Evolutionary conservation across 2,888 invertebrate genomes (phyloP).

Genomic region (Lepidocyrtoides sp.): DNA sequence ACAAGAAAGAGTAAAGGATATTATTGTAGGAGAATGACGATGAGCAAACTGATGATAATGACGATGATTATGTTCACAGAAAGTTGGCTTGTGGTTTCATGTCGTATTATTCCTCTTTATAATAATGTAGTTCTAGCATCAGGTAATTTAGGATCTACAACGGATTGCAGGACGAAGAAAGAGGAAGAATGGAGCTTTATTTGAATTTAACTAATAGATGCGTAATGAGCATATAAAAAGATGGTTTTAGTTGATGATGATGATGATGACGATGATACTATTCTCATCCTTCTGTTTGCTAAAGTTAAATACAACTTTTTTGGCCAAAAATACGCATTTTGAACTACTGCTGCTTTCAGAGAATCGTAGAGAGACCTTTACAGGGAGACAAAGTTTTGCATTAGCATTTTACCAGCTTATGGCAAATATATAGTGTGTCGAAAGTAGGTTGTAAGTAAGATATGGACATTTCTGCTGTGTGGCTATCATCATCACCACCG

Average conservation of each 20-base stretch:
- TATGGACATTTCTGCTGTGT: background rate
- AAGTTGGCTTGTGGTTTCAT: conserved; percentile 62
- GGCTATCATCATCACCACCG: background rate
- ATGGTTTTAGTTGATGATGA: background rate
- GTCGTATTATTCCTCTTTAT: conserved; percentile 47
- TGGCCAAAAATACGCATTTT: conserved; percentile 33
- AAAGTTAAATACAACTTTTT: background rate
- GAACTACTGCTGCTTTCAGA: background rate
- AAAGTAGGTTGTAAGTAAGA: background rate
- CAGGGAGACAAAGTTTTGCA: background rate
- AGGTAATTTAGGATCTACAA: conserved; percentile 73
- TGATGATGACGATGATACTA: background rate
- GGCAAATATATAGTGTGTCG: background rate
- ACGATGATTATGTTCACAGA: conserved; percentile 49
- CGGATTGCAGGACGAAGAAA: conserved; percentile 36
- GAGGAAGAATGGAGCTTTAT: conserved; percentile 43
- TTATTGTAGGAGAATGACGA: conserved; percentile 38
- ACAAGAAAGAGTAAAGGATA: background rate
- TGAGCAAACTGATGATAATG: conserved; percentile 57
- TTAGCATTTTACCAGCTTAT: background rate
- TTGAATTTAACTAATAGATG: conserved; percentile 69
- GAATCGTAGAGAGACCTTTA: background rate
- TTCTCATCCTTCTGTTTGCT: background rate
- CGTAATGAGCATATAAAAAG: conserved; percentile 69
- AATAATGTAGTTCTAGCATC: conserved; percentile 59